Evolutionary conservation across 2,113 vertebrate genomes (phyloP).

Genomic region (Xiphorhynchus elegans): DNA sequence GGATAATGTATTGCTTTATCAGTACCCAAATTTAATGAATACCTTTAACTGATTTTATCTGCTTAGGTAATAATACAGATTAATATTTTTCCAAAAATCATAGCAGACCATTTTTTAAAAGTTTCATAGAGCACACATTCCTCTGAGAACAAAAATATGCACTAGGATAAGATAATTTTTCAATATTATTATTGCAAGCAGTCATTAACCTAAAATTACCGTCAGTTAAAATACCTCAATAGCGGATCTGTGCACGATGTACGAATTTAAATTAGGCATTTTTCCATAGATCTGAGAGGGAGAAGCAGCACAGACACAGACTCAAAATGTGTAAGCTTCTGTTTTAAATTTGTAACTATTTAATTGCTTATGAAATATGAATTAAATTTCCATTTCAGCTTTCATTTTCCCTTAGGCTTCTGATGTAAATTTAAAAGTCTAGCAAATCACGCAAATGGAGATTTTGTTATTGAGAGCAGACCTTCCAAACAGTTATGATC

Average conservation of each 20-base stretch:
- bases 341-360: slow-evolving; percentile 25
- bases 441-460: not conserved
- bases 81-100: slow-evolving; percentile 16
- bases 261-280: slow-evolving; percentile 44
- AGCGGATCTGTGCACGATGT: slow-evolving; percentile 6
- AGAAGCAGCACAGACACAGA: not conserved
- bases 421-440: slow-evolving; percentile 18
- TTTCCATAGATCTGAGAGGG: not conserved
- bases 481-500: not conserved
- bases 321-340: not conserved
- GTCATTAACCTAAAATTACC: slow-evolving; percentile 46
- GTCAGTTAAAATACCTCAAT: not conserved
- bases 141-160: slow-evolving; percentile 24
- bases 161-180: slow-evolving; percentile 13
- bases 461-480: not conserved
- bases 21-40: slow-evolving; percentile 21
- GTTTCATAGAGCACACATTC: not conserved
- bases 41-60: slow-evolving; percentile 27
- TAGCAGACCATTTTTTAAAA: not conserved
- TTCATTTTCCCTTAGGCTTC: not conserved
- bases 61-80: slow-evolving; percentile 6
- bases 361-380: slow-evolving; percentile 42
- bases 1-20: not conserved
- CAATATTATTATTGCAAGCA: slow-evolving; percentile 24
- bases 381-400: slow-evolving; percentile 5